Conservation (phyloP, 2,797 vertebrate species). For the Pseudomugil tenellus region DNA sequence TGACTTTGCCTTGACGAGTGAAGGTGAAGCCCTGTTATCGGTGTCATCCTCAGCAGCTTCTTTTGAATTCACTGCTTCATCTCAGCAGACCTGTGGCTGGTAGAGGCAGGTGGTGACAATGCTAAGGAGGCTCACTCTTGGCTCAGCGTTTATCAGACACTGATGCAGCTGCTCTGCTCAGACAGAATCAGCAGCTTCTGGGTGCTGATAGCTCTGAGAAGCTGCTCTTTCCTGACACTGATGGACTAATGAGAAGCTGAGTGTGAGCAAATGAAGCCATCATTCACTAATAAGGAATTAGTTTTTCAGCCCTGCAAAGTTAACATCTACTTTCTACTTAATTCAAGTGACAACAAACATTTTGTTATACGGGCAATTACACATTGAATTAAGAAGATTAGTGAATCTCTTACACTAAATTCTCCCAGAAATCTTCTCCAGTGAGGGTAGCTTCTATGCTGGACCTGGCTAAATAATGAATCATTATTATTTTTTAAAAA, state of each 20-base stretch:
- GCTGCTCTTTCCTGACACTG: constrained; percentile 36
- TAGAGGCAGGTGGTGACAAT: constrained; percentile 47
- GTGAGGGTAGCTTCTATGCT: not conserved
- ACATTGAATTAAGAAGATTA: not conserved
- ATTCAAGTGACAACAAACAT: not conserved
- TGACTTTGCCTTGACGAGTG: constrained; percentile 22
- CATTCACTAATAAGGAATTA: not conserved
- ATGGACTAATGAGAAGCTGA: constrained; percentile 26
- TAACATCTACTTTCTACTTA: constrained; percentile 1
- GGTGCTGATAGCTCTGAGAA: constrained; percentile 54
- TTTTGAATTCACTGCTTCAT: constrained; percentile 28
- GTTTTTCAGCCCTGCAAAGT: not conserved
- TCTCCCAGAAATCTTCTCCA: not conserved
- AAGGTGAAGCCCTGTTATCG: constrained; percentile 16
- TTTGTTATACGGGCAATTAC: not conserved
- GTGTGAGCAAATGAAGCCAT: constrained; percentile 3
- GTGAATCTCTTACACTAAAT: not conserved
- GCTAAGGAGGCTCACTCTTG: constrained; percentile 40
- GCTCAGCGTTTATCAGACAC: constrained; percentile 63
- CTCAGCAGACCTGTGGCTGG: constrained; percentile 23
- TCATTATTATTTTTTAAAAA: constrained; percentile 7
- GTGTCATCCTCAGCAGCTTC: constrained; percentile 43
- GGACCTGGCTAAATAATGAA: no score
- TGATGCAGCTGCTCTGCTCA: constrained; percentile 53
- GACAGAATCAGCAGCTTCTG: constrained; percentile 56